Percentiles rank a stretch among this genome's conserved stretches.
Conservation (phyloP, 2,888 invertebrate genomes). For the Pollenia griseotomentosa region DNA sequence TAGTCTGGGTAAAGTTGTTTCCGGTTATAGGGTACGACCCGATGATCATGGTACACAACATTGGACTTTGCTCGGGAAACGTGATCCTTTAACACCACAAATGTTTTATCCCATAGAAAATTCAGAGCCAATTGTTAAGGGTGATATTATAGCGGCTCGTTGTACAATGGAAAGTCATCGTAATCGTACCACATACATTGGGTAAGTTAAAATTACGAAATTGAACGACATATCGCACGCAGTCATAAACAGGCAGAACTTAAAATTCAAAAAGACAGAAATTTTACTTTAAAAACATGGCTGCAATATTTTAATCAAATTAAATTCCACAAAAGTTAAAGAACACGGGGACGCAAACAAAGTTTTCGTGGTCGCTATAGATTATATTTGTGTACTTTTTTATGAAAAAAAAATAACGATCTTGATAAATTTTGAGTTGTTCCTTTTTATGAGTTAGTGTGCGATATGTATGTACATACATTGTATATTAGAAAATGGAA, state of each 20-base stretch:
- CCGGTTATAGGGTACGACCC: constrained; percentile 91
- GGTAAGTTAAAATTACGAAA: constrained; percentile 85
- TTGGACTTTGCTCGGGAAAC: constrained; percentile 94
- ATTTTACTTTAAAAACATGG: too few species aligned
- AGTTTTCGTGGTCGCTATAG: too few species aligned
- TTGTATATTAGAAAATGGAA: neutral
- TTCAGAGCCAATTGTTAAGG: constrained; percentile 87
- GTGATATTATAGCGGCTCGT: constrained; percentile 93
- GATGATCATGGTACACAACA: constrained; percentile 86
- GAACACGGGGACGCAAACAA: too few species aligned
- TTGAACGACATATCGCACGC: neutral
- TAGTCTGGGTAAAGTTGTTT: constrained; percentile 92
- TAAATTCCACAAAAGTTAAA: too few species aligned
- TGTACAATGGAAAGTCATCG: constrained; percentile 95
- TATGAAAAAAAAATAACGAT: too few species aligned
- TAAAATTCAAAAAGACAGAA: too few species aligned
- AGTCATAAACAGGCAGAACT: too few species aligned
- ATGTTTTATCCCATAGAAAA: constrained; percentile 95
- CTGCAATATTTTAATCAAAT: too few species aligned
- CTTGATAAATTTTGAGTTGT: too few species aligned
- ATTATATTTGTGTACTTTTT: too few species aligned
- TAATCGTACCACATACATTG: constrained; percentile 88
- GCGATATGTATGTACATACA: too few species aligned
- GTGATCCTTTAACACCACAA: constrained; percentile 94
- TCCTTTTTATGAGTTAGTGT: too few species aligned